A percentile compares a stretch with the other conserved stretches of the same genome.
phyloP scores from a whole-genome alignment of 2,113 vertebrate genomes.

The Mionectes macconnelli region DNA sequence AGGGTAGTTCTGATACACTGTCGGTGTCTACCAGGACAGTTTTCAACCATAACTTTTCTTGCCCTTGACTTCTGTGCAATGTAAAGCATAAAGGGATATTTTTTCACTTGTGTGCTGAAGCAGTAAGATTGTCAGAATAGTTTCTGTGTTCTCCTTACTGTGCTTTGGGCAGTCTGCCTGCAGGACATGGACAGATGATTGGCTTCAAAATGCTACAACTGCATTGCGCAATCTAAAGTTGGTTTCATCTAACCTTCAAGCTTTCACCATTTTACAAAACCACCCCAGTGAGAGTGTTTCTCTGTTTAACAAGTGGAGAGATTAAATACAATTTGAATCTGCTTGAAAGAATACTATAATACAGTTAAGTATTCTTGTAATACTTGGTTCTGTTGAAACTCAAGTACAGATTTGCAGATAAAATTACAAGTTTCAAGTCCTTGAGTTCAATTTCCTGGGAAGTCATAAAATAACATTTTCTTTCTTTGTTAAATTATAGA shows the following conservation, averaged over 20 bases:
- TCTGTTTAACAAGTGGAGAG: not conserved
- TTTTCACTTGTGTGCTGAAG: not conserved
- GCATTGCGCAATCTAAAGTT: not conserved
- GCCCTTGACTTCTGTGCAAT: not conserved
- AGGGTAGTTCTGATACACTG: not conserved
- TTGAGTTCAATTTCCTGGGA: conserved; percentile 10
- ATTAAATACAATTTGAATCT: not conserved
- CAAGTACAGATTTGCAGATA: not conserved
- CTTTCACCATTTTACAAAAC: not conserved
- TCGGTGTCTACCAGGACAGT: not conserved
- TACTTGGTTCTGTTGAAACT: not conserved
- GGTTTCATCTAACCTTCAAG: not conserved
- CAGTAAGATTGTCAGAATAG: not conserved
- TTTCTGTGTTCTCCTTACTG: not conserved
- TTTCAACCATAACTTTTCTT: not conserved
- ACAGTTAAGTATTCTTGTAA: not conserved
- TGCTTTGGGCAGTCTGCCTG: not conserved
- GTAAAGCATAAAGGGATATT: not conserved
- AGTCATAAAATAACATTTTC: not conserved
- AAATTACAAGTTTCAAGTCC: not conserved
- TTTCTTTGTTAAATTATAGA: conserved; percentile 32
- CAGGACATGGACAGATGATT: not conserved
- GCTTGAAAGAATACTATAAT: not conserved
- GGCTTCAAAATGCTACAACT: not conserved
- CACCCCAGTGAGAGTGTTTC: not conserved